These are phyloP conservation scores for Enteromius radiatus DNA, from an alignment of 2,797 vertebrate species.

Conservation along the genomic window DNA sequence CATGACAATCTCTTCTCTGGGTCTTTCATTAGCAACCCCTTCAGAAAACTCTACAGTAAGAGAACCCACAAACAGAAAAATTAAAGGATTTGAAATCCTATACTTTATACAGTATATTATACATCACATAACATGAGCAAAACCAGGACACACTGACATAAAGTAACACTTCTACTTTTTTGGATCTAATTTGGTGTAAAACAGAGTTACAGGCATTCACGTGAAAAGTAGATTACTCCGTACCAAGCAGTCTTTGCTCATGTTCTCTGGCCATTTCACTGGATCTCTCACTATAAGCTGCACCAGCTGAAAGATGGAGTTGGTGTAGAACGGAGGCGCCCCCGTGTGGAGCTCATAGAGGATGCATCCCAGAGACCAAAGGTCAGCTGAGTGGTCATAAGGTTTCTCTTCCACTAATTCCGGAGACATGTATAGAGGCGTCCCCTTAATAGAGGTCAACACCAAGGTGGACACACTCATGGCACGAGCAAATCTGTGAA, in stretches of 20 bases:
- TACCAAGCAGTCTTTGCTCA: slow-evolving; percentile 89
- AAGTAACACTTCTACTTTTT: background rate
- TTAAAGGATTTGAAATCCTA: background rate
- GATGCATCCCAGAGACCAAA: slow-evolving; percentile 98
- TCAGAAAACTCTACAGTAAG: slow-evolving; percentile 86
- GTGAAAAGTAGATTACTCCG: slow-evolving; percentile 8
- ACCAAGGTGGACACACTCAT: slow-evolving; percentile 97
- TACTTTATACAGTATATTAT: background rate
- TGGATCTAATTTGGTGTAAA: background rate
- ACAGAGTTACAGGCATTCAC: background rate
- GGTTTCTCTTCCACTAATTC: slow-evolving; percentile 95
- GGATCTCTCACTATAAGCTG: slow-evolving; percentile 88
- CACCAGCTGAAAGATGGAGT: slow-evolving; percentile 93
- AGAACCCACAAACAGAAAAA: slow-evolving; percentile 4
- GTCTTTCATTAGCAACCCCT: slow-evolving; percentile 94
- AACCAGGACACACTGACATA: background rate
- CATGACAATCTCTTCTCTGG: slow-evolving; percentile 88
- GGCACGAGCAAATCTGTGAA: slow-evolving; percentile 89
- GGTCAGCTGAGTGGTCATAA: slow-evolving; percentile 93
- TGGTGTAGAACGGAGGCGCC: slow-evolving; percentile 94
- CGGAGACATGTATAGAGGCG: slow-evolving; percentile 97
- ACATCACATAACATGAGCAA: background rate
- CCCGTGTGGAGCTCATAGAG: slow-evolving; percentile 95
- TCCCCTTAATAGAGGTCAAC: slow-evolving; percentile 97
- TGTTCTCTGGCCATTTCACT: slow-evolving; percentile 87